A percentile compares a stretch with the other conserved stretches of the same genome.
Conservation (phyloP, 1,140 invertebrate species). For the Drosophila truncata region DNA sequence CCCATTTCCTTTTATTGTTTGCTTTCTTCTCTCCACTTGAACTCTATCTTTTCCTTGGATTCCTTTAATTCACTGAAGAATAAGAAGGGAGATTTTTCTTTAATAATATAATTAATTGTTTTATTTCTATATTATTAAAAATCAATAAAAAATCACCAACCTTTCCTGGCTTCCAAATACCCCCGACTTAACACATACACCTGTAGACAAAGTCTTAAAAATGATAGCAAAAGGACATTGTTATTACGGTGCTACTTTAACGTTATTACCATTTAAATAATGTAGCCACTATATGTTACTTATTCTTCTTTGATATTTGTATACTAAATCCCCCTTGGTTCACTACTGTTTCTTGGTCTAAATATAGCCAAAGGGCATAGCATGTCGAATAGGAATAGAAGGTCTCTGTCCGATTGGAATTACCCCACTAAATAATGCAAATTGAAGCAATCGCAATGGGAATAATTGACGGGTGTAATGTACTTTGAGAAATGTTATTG, state of each 20-base stretch:
- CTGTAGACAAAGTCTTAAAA: neutral
- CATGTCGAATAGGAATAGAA: constrained; percentile 12
- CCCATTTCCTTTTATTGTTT: neutral
- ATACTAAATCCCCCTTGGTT: neutral
- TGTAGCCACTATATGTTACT: neutral
- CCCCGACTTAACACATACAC: no score
- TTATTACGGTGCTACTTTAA: neutral
- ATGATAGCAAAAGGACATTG: neutral
- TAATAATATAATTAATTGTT: neutral
- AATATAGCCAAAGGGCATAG: constrained; percentile 30
- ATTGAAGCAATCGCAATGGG: constrained; percentile 17
- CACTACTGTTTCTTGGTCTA: constrained; percentile 6
- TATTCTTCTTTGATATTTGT: no score
- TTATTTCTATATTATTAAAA: no score
- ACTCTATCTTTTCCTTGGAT: neutral
- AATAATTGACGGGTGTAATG: constrained; percentile 28
- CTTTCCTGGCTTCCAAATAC: no score
- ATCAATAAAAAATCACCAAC: no score
- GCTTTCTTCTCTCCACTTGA: neutral
- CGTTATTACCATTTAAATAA: neutral
- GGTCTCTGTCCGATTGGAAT: constrained; percentile 29
- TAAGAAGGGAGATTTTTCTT: neutral
- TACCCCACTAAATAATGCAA: constrained; percentile 31
- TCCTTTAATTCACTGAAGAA: neutral
- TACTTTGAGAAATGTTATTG: constrained; percentile 22